Percentiles rank a stretch among this genome's conserved stretches.
These are phyloP conservation scores for Nipponia nippon DNA, from an alignment of 2,113 vertebrate species.

Conservation along the genomic window DNA sequence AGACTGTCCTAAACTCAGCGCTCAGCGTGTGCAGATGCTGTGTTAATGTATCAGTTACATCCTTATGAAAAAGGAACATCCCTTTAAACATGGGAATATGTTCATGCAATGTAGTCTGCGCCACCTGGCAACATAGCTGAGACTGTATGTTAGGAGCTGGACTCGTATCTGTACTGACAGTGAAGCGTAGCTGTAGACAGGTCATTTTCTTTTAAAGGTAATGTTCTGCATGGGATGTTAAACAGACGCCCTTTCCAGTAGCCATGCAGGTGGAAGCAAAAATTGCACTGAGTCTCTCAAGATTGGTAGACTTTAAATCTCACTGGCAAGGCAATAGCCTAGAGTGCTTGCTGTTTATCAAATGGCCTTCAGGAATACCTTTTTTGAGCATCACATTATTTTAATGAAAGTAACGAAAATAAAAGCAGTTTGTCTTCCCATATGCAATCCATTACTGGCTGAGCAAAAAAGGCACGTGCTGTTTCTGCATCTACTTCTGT, in stretches of 20 bases:
- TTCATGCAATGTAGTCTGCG: background rate
- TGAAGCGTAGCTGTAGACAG: background rate
- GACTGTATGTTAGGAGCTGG: fast-evolving
- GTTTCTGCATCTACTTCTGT: background rate
- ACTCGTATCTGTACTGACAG: background rate
- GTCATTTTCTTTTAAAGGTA: background rate
- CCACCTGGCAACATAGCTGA: background rate
- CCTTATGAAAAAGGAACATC: background rate
- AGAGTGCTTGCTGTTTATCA: background rate
- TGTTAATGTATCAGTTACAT: background rate
- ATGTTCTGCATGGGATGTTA: background rate
- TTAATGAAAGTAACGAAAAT: background rate
- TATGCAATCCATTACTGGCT: background rate
- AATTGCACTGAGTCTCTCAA: background rate
- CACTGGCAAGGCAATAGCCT: background rate
- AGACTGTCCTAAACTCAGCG: background rate
- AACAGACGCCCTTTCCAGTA: background rate
- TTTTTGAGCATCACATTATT: background rate
- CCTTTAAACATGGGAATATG: background rate
- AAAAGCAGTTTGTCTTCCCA: background rate
- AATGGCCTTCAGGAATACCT: background rate
- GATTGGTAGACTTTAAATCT: background rate
- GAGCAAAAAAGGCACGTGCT: background rate
- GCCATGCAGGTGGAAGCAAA: background rate
- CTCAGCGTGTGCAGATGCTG: background rate